phyloP scores from a whole-genome alignment of 2,113 vertebrate genomes.

The Pygoscelis antarcticus region DNA sequence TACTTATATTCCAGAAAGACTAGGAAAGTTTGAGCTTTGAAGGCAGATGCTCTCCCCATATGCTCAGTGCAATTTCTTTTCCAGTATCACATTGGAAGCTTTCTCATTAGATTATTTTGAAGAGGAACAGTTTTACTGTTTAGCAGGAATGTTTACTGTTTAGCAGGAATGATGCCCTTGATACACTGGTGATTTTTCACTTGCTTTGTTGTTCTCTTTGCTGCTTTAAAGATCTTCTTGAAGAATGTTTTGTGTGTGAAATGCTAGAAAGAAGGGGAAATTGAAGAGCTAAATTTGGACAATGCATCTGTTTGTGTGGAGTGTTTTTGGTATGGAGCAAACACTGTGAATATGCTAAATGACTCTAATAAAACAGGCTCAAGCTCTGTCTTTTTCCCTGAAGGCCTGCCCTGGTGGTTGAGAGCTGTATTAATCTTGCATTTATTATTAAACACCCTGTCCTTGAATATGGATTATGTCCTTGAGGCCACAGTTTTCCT shows the following conservation, averaged over 20 bases:
- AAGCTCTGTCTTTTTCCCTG: background rate
- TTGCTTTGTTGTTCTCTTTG: background rate
- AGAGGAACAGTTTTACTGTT: background rate
- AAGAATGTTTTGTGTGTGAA: background rate
- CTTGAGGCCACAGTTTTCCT: background rate
- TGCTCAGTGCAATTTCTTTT: background rate
- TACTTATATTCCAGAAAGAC: background rate
- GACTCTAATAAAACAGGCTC: slow-evolving; percentile 7
- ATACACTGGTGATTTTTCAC: background rate
- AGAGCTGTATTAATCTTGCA: background rate
- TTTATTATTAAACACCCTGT: slow-evolving; percentile 60
- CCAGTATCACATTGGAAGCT: background rate
- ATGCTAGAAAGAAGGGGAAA: background rate
- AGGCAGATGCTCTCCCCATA: background rate
- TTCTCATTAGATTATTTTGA: background rate
- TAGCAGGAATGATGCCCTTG: background rate
- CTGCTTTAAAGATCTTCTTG: background rate
- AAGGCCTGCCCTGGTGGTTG: background rate
- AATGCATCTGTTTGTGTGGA: background rate
- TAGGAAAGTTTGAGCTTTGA: background rate
- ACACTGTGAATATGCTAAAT: slow-evolving; percentile 4
- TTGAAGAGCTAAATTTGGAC: background rate
- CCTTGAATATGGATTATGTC: background rate
- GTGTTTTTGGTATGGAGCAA: background rate
- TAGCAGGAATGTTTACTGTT: background rate